Evolutionary conservation across 2,888 invertebrate genomes (phyloP).

Genomic region (Acanthosepion pharaonis): DNA sequence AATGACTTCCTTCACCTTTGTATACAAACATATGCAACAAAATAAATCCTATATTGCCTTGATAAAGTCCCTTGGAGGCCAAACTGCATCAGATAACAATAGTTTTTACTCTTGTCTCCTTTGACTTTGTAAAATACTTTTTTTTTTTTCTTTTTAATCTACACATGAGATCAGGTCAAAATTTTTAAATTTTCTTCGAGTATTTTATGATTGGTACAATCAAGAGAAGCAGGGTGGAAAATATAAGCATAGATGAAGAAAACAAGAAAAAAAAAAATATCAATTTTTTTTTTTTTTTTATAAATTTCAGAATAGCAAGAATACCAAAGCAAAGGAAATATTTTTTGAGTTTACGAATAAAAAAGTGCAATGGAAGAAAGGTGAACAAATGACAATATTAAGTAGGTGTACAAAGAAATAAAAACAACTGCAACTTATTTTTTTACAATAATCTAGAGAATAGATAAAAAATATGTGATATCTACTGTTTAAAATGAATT

Average conservation of each 20-base stretch:
- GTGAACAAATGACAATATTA: neutral
- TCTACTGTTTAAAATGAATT: no score
- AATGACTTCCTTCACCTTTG: no score
- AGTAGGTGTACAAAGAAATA: neutral
- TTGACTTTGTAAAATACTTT: no score
- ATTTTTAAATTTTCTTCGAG: neutral
- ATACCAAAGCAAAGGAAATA: neutral
- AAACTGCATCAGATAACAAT: no score
- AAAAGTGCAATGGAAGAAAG: neutral
- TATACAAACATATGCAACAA: no score
- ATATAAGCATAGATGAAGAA: neutral
- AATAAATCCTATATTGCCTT: no score
- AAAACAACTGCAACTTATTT: neutral
- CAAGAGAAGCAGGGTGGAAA: neutral
- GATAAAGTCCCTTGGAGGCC: no score
- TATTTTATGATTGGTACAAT: constrained; percentile 2
- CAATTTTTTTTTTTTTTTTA: neutral
- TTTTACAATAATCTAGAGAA: neutral
- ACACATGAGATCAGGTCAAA: no score
- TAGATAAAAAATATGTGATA: neutral
- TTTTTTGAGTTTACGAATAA: neutral
- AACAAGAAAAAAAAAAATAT: neutral
- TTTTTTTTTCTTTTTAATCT: no score
- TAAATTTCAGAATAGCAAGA: neutral
- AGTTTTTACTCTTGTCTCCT: no score